Percentiles rank a stretch among this genome's conserved stretches.
Evolutionary conservation across 2,797 vertebrate genomes (phyloP).

Genomic region (Epinephelus awoara): DNA sequence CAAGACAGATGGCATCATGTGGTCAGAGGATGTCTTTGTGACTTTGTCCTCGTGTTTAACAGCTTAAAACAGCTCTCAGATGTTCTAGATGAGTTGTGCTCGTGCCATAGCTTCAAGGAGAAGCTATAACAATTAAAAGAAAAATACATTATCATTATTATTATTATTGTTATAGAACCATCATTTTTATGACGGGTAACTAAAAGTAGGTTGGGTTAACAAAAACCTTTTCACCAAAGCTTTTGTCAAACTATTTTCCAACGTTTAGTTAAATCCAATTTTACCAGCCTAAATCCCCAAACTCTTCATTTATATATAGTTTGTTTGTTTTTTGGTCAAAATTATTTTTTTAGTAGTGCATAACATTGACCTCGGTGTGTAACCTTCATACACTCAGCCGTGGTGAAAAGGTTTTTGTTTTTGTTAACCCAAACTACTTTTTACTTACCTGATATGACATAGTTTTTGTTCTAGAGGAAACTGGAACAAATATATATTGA

Average conservation of each 20-base stretch:
- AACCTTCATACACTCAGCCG: too few relatives aligned
- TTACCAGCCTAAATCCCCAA: background rate
- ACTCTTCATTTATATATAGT: too few relatives aligned
- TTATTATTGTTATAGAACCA: too few relatives aligned
- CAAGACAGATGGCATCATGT: too few relatives aligned
- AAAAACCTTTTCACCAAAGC: too few relatives aligned
- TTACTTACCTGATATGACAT: background rate
- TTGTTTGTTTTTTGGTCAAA: too few relatives aligned
- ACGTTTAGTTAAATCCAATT: background rate
- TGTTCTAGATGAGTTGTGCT: conserved; percentile 40
- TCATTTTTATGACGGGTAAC: too few relatives aligned
- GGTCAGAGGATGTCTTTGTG: conserved; percentile 21
- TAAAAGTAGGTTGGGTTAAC: too few relatives aligned
- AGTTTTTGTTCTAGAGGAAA: background rate
- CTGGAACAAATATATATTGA: background rate
- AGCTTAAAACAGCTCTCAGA: conserved; percentile 10
- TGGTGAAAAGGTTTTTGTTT: background rate
- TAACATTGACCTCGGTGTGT: too few relatives aligned
- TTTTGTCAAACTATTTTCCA: too few relatives aligned
- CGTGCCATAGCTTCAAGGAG: conserved; percentile 58
- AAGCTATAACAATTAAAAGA: conserved; percentile 25
- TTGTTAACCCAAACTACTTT: background rate
- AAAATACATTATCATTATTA: background rate
- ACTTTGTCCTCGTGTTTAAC: conserved; percentile 19
- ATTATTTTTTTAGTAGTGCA: too few relatives aligned